phyloP scores from a whole-genome alignment of 2,888 invertebrate species.

The Tupiocoris notatus region DNA sequence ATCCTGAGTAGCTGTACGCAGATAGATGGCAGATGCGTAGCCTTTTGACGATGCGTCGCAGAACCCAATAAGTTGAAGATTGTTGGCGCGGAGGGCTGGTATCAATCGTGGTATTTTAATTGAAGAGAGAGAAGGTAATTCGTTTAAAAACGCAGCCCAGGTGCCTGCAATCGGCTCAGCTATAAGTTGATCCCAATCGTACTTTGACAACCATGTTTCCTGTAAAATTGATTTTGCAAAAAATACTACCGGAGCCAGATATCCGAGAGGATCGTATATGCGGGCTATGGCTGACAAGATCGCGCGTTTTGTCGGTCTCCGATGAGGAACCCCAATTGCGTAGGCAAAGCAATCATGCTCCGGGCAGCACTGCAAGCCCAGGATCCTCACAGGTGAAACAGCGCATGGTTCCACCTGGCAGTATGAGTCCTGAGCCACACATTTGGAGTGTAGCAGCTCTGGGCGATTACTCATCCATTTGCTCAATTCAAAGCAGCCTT shows the following conservation, averaged over 20 bases:
- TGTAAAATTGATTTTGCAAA: conserved; percentile 27
- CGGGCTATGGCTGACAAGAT: conserved; percentile 25
- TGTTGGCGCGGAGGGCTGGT: neutral
- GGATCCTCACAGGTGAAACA: no score
- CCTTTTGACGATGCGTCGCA: conserved; percentile 35
- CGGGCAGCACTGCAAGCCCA: conserved; percentile 39
- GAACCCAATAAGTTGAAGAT: conserved; percentile 23
- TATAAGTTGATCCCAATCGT: conserved; percentile 22
- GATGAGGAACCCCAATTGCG: neutral
- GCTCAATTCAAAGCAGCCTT: conserved; percentile 23
- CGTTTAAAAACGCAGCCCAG: conserved; percentile 21
- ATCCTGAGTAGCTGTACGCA: conserved; percentile 13
- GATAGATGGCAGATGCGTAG: conserved; percentile 26
- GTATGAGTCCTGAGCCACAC: no score
- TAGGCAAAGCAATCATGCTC: conserved; percentile 22
- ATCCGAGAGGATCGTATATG: conserved; percentile 35
- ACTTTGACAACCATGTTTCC: conserved; percentile 11
- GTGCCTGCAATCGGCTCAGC: neutral
- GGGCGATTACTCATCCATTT: conserved; percentile 36
- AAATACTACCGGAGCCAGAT: conserved; percentile 13
- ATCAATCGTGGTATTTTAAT: conserved; percentile 24
- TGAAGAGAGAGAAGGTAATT: conserved; percentile 4
- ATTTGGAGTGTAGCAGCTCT: no score
- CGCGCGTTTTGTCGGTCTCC: conserved; percentile 12
- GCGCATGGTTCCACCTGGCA: no score